A percentile compares a stretch with the other conserved stretches of the same genome.
These are phyloP conservation scores for Rhagonycha fulva DNA, from an alignment of 2,888 invertebrate species.

Conservation along the genomic window DNA sequence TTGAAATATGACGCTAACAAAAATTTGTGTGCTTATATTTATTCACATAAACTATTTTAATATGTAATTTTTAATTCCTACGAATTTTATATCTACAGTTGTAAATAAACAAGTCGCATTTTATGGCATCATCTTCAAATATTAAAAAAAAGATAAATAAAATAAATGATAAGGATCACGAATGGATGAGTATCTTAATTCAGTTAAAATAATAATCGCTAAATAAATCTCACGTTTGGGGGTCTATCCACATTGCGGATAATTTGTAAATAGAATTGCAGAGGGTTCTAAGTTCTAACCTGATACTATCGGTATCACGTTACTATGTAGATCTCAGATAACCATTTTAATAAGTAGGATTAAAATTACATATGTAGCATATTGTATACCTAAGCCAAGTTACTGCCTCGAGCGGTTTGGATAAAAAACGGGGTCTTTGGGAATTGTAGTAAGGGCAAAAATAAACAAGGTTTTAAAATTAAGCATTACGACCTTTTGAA, in stretches of 20 bases:
- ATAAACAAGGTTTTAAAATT: slow-evolving; percentile 38
- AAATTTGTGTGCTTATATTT: slow-evolving; percentile 39
- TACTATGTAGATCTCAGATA: slow-evolving; percentile 53
- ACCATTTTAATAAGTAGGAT: slow-evolving; percentile 54
- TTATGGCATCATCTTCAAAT: not conserved
- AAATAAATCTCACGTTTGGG: slow-evolving; percentile 34
- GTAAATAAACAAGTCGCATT: not conserved
- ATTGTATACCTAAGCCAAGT: slow-evolving; percentile 44
- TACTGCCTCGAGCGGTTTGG: slow-evolving; percentile 37
- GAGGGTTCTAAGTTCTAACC: slow-evolving; percentile 36
- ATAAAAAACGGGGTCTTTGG: slow-evolving; percentile 45
- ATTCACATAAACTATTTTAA: slow-evolving; percentile 35
- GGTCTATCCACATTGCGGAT: slow-evolving; percentile 37
- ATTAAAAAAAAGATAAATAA: not conserved
- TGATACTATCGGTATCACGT: slow-evolving; percentile 54
- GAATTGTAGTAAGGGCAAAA: slow-evolving; percentile 38
- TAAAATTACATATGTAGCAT: slow-evolving; percentile 55
- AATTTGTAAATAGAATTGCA: slow-evolving; percentile 42
- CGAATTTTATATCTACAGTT: not conserved
- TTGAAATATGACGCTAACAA: slow-evolving; percentile 41
- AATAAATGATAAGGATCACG: not conserved
- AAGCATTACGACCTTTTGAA: slow-evolving; percentile 37
- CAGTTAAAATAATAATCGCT: slow-evolving; percentile 3
- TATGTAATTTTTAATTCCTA: slow-evolving; percentile 2
- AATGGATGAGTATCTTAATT: not conserved